A percentile compares a stretch with the other conserved stretches of the same genome.
phyloP scores from a whole-genome alignment of 2,888 invertebrate species.

The Hermaeophaga mercurialis region DNA sequence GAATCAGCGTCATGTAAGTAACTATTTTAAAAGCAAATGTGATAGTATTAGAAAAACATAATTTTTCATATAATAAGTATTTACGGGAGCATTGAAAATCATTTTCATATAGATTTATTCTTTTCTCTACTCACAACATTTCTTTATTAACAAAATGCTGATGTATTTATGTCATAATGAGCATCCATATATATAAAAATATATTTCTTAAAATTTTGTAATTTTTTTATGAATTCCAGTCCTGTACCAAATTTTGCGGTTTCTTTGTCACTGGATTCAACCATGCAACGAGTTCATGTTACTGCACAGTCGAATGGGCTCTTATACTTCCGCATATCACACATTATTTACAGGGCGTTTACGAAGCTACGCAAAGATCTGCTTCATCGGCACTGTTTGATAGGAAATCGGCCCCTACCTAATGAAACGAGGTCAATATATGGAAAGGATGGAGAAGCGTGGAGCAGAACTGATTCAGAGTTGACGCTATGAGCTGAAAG shows the following conservation, averaged over 20 bases:
- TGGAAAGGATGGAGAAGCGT: not conserved
- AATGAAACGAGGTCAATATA: not conserved
- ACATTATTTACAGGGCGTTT: slow-evolving; percentile 2
- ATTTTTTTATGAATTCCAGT: too few relatives aligned
- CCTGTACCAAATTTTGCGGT: not conserved
- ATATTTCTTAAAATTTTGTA: too few relatives aligned
- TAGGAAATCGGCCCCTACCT: not conserved
- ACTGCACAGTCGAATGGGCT: not conserved
- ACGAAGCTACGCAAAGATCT: not conserved
- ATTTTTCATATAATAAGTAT: too few relatives aligned
- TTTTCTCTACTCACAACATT: too few relatives aligned
- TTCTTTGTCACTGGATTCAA: not conserved
- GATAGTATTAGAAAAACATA: too few relatives aligned
- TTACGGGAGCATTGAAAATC: too few relatives aligned
- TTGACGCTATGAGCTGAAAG: not conserved
- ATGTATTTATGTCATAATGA: too few relatives aligned
- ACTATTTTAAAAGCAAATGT: too few relatives aligned
- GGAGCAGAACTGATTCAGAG: not conserved
- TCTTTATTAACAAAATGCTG: too few relatives aligned
- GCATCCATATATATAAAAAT: too few relatives aligned
- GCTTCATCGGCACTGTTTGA: slow-evolving; percentile 1
- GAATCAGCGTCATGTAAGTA: too few relatives aligned
- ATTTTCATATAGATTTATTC: too few relatives aligned
- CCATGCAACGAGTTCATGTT: slow-evolving; percentile 5
- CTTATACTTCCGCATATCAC: not conserved